phyloP scores from a whole-genome alignment of 2,888 invertebrate species.

The Parnassius smintheus region DNA sequence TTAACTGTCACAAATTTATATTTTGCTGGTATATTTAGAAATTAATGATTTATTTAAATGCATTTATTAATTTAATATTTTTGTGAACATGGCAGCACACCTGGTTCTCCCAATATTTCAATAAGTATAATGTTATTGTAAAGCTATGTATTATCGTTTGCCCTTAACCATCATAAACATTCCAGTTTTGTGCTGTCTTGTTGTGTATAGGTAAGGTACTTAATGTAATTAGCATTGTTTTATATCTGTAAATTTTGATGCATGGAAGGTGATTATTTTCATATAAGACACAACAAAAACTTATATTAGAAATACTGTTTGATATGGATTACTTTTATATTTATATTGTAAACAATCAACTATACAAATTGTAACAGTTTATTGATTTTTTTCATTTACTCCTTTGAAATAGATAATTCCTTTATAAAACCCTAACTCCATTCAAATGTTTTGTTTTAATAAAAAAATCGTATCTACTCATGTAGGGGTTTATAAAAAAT shows the following conservation, averaged over 20 bases:
- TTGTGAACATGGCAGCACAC: constrained; percentile 62
- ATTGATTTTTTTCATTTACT: constrained; percentile 30
- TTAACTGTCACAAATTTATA: constrained; percentile 1
- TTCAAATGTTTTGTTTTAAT: constrained; percentile 5
- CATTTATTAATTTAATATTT: constrained; percentile 66
- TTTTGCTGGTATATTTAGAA: background rate
- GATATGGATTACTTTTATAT: constrained; percentile 55
- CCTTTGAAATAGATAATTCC: background rate
- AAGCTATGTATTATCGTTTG: constrained; percentile 39
- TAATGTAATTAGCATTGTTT: constrained; percentile 48
- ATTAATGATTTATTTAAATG: constrained; percentile 40
- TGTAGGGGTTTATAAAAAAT: constrained; percentile 7
- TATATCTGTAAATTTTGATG: constrained; percentile 75
- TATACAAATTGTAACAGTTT: constrained; percentile 40
- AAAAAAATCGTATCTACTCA: background rate
- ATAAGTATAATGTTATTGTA: constrained; percentile 28
- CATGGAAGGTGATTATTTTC: constrained; percentile 61
- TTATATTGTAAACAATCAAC: constrained; percentile 64
- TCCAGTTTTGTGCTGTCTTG: constrained; percentile 75
- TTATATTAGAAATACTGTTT: constrained; percentile 33
- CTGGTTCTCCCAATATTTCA: constrained; percentile 37
- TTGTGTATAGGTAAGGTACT: constrained; percentile 58
- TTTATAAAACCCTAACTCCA: background rate
- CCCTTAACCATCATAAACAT: constrained; percentile 55
- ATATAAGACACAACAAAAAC: constrained; percentile 39